Evolutionary conservation across 2,888 invertebrate genomes (phyloP).

Genomic region (Melanophora roralis): DNA sequence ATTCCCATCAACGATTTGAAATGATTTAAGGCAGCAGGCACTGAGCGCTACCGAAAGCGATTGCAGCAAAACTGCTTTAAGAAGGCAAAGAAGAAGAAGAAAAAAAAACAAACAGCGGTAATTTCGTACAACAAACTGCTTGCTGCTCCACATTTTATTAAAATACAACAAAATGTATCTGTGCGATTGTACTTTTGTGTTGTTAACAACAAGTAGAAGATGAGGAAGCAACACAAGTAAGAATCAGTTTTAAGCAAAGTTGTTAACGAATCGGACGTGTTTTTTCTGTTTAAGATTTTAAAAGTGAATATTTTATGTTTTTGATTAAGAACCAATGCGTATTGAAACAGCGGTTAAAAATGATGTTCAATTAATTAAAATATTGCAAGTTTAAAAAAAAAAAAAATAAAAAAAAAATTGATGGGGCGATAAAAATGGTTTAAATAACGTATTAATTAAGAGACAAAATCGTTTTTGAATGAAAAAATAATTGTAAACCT

Average conservation of each 20-base stretch:
- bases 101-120: background rate
- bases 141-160: background rate
- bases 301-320: background rate
- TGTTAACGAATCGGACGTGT: slow-evolving; percentile 52
- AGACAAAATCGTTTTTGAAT: no score
- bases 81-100: no score
- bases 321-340: background rate
- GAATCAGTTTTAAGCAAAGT: slow-evolving; percentile 57
- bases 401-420: background rate
- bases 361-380: no score
- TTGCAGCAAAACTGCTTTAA: slow-evolving; percentile 18
- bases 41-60: slow-evolving; percentile 5
- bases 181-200: slow-evolving; percentile 6
- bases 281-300: background rate
- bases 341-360: no score
- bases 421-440: no score
- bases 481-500: no score
- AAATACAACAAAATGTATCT: background rate
- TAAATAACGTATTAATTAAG: no score
- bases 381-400: background rate
- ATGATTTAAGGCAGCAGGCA: background rate
- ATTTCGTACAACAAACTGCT: slow-evolving; percentile 14
- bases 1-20: background rate
- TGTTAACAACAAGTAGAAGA: slow-evolving; percentile 61
- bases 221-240: slow-evolving; percentile 51